These are phyloP conservation scores for Falco punctatus DNA, from an alignment of 2,113 vertebrate species.

Conservation along the genomic window DNA sequence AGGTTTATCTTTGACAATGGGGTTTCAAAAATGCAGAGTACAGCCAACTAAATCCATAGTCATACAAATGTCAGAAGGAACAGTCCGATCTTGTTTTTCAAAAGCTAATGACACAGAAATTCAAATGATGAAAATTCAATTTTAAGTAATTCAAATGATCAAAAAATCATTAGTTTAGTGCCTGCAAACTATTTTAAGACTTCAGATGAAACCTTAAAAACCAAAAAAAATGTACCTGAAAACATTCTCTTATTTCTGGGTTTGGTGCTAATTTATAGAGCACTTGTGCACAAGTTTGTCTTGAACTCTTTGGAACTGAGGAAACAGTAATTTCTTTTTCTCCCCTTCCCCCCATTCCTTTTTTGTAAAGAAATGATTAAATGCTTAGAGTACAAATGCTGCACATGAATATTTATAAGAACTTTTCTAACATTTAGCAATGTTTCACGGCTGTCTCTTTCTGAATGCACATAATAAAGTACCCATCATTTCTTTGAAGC, in stretches of 20 bases:
- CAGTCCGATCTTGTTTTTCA: not conserved
- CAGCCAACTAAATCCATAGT: not conserved
- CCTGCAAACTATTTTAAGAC: not conserved
- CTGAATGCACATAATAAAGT: constrained; percentile 33
- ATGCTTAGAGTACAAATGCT: constrained; percentile 49
- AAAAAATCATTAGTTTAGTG: not conserved
- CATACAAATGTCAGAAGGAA: not conserved
- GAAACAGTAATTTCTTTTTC: constrained; percentile 1
- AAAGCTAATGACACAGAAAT: not conserved
- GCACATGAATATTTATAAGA: constrained; percentile 60
- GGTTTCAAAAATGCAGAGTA: not conserved
- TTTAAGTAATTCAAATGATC: not conserved
- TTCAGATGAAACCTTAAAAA: not conserved
- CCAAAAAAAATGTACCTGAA: not conserved
- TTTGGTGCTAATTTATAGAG: not conserved
- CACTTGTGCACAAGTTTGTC: not conserved
- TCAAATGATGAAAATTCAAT: not conserved
- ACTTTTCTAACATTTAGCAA: constrained; percentile 50
- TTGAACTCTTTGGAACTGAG: constrained; percentile 9
- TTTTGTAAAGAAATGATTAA: constrained; percentile 55
- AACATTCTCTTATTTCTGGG: not conserved
- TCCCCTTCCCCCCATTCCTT: not conserved
- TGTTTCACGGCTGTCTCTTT: constrained; percentile 17
- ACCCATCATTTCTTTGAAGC: not conserved
- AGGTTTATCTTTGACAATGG: not conserved